Evolutionary conservation across 2,888 invertebrate genomes (phyloP).

Genomic region (Protodeltote pygarga): DNA sequence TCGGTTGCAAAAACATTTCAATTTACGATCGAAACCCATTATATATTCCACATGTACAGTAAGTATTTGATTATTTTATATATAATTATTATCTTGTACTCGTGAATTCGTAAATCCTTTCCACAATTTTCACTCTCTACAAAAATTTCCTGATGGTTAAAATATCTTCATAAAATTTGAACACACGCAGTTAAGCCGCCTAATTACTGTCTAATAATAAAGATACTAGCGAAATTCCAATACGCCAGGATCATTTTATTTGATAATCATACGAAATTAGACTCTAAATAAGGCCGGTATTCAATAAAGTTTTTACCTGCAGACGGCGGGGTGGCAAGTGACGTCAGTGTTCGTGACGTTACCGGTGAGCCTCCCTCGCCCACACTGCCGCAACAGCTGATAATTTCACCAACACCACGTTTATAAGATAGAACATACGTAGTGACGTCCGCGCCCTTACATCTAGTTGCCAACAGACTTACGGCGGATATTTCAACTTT

Average conservation of each 20-base stretch:
- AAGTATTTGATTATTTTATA: no score
- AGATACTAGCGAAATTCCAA: slow-evolving; percentile 7
- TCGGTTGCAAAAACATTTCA: no score
- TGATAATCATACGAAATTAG: slow-evolving; percentile 36
- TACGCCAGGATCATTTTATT: slow-evolving; percentile 19
- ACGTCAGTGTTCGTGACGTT: slow-evolving; percentile 67
- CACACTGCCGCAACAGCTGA: slow-evolving; percentile 64
- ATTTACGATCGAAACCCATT: no score
- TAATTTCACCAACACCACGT: slow-evolving; percentile 56
- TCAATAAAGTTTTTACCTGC: slow-evolving; percentile 42
- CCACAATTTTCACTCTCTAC: no score
- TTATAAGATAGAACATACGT: slow-evolving; percentile 26
- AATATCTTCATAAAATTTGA: no score
- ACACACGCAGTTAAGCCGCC: no score
- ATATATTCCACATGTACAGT: no score
- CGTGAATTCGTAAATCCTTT: no score
- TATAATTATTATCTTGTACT: no score
- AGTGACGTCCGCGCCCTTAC: slow-evolving; percentile 37
- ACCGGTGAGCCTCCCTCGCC: slow-evolving; percentile 59
- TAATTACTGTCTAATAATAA: neutral
- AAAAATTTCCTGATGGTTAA: no score
- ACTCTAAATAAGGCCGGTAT: slow-evolving; percentile 30
- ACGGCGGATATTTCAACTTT: slow-evolving; percentile 20
- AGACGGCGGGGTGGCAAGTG: slow-evolving; percentile 63
- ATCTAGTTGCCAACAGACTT: slow-evolving; percentile 20